Percentiles rank a stretch among this genome's conserved stretches.
These are phyloP conservation scores for Nysson spinosus DNA, from an alignment of 2,888 invertebrate genomes.

Conservation along the genomic window DNA sequence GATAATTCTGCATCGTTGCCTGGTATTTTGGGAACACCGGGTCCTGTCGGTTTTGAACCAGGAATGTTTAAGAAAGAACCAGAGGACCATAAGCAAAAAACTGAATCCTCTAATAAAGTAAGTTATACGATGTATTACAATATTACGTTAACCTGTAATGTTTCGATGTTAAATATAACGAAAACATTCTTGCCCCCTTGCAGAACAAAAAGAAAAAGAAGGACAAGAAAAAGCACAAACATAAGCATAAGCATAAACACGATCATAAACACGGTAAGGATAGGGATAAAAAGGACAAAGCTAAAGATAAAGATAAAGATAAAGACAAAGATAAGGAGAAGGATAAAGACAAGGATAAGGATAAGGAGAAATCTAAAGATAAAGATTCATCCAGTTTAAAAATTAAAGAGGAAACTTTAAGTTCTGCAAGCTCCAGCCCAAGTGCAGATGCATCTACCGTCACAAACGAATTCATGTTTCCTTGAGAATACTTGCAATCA, in stretches of 20 bases:
- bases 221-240: slow-evolving; percentile 94
- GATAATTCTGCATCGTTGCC: slow-evolving; percentile 90
- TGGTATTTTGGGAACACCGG: slow-evolving; percentile 84
- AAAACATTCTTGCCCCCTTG: slow-evolving; percentile 12
- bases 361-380: slow-evolving; percentile 79
- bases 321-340: slow-evolving; percentile 81
- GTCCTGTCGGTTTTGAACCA: slow-evolving; percentile 90
- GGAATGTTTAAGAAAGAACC: slow-evolving; percentile 86
- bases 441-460: slow-evolving; percentile 81
- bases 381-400: slow-evolving; percentile 80
- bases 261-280: slow-evolving; percentile 79
- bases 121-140: slow-evolving; percentile 1
- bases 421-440: slow-evolving; percentile 87
- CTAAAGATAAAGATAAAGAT: slow-evolving; percentile 77
- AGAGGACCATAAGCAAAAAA: slow-evolving; percentile 79
- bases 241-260: slow-evolving; percentile 81
- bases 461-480: slow-evolving; percentile 70
- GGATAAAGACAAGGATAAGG: slow-evolving; percentile 79
- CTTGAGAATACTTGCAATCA: slow-evolving; percentile 42
- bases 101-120: slow-evolving; percentile 80
- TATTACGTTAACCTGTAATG: neutral
- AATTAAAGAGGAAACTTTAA: slow-evolving; percentile 86
- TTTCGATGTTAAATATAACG: no score
- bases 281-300: slow-evolving; percentile 86
- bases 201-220: slow-evolving; percentile 86